These are phyloP conservation scores for Enteromius afrohamiltoni DNA, from an alignment of 2,797 vertebrate genomes.

Conservation along the genomic window DNA sequence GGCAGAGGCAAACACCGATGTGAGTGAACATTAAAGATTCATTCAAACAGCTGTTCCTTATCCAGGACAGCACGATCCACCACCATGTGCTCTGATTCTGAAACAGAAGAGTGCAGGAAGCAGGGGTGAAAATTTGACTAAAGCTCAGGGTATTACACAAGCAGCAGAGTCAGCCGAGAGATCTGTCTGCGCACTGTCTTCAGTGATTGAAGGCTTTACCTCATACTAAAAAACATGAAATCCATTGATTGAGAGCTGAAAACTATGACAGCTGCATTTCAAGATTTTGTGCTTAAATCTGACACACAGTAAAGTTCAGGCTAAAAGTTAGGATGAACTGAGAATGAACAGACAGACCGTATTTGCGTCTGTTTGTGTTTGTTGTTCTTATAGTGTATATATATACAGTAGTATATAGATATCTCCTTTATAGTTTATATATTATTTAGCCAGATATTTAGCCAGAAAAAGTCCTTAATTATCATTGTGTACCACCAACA, in stretches of 20 bases:
- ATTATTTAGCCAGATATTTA: slow-evolving; percentile 8
- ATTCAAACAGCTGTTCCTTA: slow-evolving; percentile 77
- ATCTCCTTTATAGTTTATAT: background rate
- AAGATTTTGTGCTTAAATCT: slow-evolving; percentile 3
- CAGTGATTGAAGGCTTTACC: slow-evolving; percentile 39
- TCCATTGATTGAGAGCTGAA: slow-evolving; percentile 8
- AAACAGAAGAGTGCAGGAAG: slow-evolving; percentile 60
- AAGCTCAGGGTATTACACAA: slow-evolving; percentile 32
- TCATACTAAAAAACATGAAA: slow-evolving; percentile 12
- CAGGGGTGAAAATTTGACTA: slow-evolving; percentile 14
- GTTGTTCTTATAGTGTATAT: background rate
- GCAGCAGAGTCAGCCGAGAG: slow-evolving; percentile 22
- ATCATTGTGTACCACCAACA: slow-evolving; percentile 1
- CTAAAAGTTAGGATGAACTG: background rate
- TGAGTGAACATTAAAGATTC: slow-evolving; percentile 77
- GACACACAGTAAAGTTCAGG: slow-evolving; percentile 12
- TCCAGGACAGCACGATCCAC: slow-evolving; percentile 63
- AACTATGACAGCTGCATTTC: background rate
- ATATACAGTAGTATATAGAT: no score
- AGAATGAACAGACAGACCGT: background rate
- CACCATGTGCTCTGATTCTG: slow-evolving; percentile 64
- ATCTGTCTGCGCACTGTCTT: slow-evolving; percentile 34
- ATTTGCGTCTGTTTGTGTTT: background rate
- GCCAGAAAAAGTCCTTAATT: slow-evolving; percentile 7
- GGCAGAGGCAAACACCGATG: slow-evolving; percentile 55